Percentiles rank a stretch among this genome's conserved stretches.
Evolutionary conservation across 1,140 invertebrate genomes (phyloP).

Genomic region (Drosophila parabipectinata): DNA sequence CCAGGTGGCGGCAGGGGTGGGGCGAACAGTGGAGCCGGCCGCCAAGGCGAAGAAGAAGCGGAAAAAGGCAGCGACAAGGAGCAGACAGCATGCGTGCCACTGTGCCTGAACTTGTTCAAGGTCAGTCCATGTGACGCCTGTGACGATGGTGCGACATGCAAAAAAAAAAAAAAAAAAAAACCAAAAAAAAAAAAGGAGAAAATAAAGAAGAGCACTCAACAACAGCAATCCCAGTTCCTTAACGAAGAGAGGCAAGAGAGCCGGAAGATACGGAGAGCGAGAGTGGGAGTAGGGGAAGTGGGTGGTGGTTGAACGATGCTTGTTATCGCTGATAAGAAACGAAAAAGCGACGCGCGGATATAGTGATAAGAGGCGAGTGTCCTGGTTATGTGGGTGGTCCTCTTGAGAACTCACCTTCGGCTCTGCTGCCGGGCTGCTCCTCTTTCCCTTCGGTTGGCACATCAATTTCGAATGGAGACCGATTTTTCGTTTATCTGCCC

Average conservation of each 20-base stretch:
- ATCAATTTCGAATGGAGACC: neutral
- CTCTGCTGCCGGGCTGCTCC: neutral
- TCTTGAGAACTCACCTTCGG: neutral
- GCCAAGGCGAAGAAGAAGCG: conserved; percentile 43
- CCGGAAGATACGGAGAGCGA: conserved; percentile 2
- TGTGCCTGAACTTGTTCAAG: conserved; percentile 76
- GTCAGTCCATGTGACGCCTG: conserved; percentile 39
- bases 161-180: conserved; percentile 51
- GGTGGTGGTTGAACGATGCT: neutral
- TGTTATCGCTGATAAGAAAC: conserved; percentile 7
- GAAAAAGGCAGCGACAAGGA: neutral
- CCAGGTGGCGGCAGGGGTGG: neutral
- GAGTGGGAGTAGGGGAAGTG: neutral
- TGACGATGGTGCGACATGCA: conserved; percentile 46
- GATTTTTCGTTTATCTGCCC: neutral
- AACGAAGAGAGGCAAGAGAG: conserved; percentile 21
- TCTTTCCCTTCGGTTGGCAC: neutral
- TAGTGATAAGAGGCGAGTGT: neutral
- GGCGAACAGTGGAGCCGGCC: conserved; percentile 18
- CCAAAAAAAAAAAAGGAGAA: conserved; percentile 24
- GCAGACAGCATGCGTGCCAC: conserved; percentile 37
- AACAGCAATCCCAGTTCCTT: conserved; percentile 14
- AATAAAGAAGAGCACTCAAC: conserved; percentile 22
- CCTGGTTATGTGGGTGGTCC: neutral
- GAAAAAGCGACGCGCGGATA: neutral